Evolutionary conservation across 2,888 invertebrate species (phyloP).

Genomic region (Torymus aiolomorphi): DNA sequence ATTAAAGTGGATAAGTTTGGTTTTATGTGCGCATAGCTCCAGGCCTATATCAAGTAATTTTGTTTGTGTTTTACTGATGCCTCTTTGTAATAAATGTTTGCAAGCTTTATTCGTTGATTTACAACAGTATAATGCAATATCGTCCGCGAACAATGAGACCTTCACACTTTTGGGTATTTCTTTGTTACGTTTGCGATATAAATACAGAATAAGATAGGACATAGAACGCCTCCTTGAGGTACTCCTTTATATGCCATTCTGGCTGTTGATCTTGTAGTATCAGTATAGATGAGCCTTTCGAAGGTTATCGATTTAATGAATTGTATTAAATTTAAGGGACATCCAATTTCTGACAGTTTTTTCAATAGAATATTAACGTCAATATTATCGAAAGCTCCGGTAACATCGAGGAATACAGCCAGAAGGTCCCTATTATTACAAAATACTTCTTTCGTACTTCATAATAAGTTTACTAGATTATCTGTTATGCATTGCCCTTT

Average conservation of each 20-base stretch:
- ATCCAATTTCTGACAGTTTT: neutral
- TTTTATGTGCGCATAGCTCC: neutral
- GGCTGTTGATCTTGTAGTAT: no score
- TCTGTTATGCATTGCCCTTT: conserved; percentile 13
- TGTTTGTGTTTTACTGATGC: neutral
- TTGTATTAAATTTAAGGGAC: no score
- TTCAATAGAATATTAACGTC: no score
- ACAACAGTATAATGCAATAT: conserved; percentile 13
- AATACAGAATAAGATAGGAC: neutral
- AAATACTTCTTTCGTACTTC: neutral
- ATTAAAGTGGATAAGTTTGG: conserved; percentile 12
- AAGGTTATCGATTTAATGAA: no score
- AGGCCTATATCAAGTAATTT: conserved; percentile 4
- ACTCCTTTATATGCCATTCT: neutral
- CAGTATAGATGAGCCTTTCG: no score
- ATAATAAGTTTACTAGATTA: conserved; percentile 1
- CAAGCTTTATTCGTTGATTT: neutral
- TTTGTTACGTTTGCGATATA: neutral
- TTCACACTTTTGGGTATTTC: conserved; percentile 23
- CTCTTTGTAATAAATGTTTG: neutral
- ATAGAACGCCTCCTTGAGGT: conserved; percentile 1
- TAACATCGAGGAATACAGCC: no score
- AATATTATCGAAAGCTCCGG: no score
- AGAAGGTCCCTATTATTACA: neutral
- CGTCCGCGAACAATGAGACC: conserved; percentile 32